Base-by-base conservation (phyloP, 2,113 vertebrate genomes). In the Osmerus mordax region DNA sequence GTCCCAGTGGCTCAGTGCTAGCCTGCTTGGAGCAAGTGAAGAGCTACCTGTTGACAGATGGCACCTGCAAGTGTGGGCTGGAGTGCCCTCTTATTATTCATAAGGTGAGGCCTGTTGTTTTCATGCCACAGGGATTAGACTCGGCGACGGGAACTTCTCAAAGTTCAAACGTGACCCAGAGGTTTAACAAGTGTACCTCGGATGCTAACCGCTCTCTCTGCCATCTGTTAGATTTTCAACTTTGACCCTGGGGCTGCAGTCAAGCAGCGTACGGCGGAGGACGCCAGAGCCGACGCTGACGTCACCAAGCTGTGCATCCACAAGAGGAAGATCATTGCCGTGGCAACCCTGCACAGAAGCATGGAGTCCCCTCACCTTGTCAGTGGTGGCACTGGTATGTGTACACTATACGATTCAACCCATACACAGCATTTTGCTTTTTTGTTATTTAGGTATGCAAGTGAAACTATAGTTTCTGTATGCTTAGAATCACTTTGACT, bases 221-320 rank as follows among this genome's bases (percentile, higher is more conserved):
- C 62, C 62, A 8, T 21, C 54, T 16, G 28, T 64, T 75, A 99
- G 97, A 96, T 99, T 74, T 99, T 99, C 89, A 98, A 96, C 89
- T 99, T 99, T 88, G 95, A 98, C 92, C 94, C 94, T 60, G 95
- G 96, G 91, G 96, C 95, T 62, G 87, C 93, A 77, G 96, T 99
- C 78, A 97, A 97, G 87, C 97, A 96, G 89, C 95, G 97, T 91
- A 98, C 97, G 52, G 95, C 96, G 18, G 97, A 99, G 90, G 97
- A 99, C 70, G 97, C 98, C 75, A 95, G 95, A 87, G 95, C 96
- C 1, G 97, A 99, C 54, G 97, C 96, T 87, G 96, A 99, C 81
- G 95, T 98, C 90, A 99, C 97, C 86, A 99, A 99, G 89, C 95
- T 99, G 86, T 99, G 97, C 92, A 99, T 97, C 81, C 97, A 99